phyloP scores from a whole-genome alignment of 2,888 invertebrate genomes.

The Mechanitis mazaeus region DNA sequence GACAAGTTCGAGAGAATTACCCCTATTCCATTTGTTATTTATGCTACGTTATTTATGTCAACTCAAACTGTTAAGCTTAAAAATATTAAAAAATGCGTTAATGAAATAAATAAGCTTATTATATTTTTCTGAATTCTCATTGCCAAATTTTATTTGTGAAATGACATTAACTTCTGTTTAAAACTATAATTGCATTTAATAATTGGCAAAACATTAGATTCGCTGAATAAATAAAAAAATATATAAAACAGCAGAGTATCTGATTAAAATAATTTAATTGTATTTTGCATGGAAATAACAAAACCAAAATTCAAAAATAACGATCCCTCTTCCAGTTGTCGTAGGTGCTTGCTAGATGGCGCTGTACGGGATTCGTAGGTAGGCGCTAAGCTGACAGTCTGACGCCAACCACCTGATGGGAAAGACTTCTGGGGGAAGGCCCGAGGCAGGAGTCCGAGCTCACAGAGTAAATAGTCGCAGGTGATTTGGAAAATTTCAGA shows the following conservation, averaged over 20 bases:
- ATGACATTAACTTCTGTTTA: too few relatives aligned
- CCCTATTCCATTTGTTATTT: slow-evolving; percentile 24
- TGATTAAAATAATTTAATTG: slow-evolving; percentile 5
- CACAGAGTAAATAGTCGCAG: slow-evolving; percentile 62
- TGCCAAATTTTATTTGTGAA: too few relatives aligned
- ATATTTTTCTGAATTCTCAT: too few relatives aligned
- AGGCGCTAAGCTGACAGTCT: slow-evolving; percentile 44
- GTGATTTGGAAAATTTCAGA: slow-evolving; percentile 37
- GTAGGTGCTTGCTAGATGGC: slow-evolving; percentile 46
- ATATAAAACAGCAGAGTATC: neutral
- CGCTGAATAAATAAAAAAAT: too few relatives aligned
- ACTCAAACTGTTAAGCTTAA: too few relatives aligned
- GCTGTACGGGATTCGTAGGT: slow-evolving; percentile 39
- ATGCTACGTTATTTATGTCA: slow-evolving; percentile 12
- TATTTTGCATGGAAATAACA: slow-evolving; percentile 6
- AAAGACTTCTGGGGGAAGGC: slow-evolving; percentile 70
- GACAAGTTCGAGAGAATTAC: slow-evolving; percentile 31
- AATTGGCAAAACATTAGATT: too few relatives aligned
- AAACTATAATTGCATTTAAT: too few relatives aligned
- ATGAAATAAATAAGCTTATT: too few relatives aligned
- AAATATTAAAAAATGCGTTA: too few relatives aligned
- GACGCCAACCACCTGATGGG: slow-evolving; percentile 61
- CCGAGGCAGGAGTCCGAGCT: slow-evolving; percentile 59
- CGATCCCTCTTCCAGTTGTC: slow-evolving; percentile 39
- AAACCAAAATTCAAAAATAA: slow-evolving; percentile 23